Evolutionary conservation across 1,140 invertebrate genomes (phyloP), one percentile per base, ranked within the genome.

Genomic region (Solenopsis invicta): DNA sequence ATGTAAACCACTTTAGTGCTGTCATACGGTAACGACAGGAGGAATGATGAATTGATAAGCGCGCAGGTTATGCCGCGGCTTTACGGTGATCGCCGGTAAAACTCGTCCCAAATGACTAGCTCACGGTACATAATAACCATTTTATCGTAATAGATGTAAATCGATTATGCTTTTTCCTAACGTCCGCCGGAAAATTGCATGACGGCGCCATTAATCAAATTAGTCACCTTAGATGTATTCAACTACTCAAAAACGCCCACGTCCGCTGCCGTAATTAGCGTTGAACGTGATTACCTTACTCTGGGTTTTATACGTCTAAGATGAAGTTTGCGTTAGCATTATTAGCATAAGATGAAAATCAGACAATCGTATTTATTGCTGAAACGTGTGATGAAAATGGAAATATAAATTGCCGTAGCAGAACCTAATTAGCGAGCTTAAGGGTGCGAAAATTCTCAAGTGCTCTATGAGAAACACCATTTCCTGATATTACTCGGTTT

Each of bases 121-220:
- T 84, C 80, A 84, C 80, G 80, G 67, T 74, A 59, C 69, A 84
- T 84, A 84, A 84, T 84, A 84, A 84, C 80, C 80, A 75, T 84
- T 74, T 84, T 84, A 74, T 84, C 69, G 80, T 84, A 84, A 84
- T 84, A 74, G 52, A 84, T 84, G 80, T 84, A 84, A 84, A 84
- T 84, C 80, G 80, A 84, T 84, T 84, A 84, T 29, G 80, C 54
- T 75, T 84, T 74, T 84, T 75, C 69, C 54, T 24, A 24, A 75
- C 69, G 41, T 74, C 41, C 69, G 54, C 41, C 54, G 56, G 80
- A 84, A 84, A 84, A 84, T 84, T 74, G 69, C 80, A 54, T 34
- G 54, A 61, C 80, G 69, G 18, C 8, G 69, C 72, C 80, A 84
- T 84, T 84, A 84, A 84, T 84, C 69, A 84, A 75, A 84, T 84